Evolutionary conservation across 2,888 invertebrate species (phyloP).

Genomic region (Harpalus rufipes): DNA sequence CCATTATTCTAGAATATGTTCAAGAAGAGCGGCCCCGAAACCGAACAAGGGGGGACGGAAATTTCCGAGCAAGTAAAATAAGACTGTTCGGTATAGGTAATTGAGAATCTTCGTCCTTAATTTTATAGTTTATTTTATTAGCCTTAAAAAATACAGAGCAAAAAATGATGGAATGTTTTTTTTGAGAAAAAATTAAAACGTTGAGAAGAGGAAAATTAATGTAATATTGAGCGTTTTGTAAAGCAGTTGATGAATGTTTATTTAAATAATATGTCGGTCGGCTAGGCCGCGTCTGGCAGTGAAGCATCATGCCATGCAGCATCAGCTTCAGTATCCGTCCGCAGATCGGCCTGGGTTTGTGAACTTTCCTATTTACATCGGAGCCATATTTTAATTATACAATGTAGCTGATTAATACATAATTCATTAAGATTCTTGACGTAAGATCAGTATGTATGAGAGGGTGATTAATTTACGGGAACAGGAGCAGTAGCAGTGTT

Average conservation of each 20-base stretch:
- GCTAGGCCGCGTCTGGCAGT: neutral
- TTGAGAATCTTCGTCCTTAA: too few relatives aligned
- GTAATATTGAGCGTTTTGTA: slow-evolving; percentile 19
- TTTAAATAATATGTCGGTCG: slow-evolving; percentile 54
- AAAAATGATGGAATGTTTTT: slow-evolving; percentile 36
- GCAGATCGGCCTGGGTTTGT: slow-evolving; percentile 27
- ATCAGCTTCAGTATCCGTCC: neutral
- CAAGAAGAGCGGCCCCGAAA: too few relatives aligned
- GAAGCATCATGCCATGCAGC: slow-evolving; percentile 10
- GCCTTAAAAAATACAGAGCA: neutral
- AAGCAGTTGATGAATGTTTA: slow-evolving; percentile 53
- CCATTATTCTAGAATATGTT: too few relatives aligned
- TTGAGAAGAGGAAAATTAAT: slow-evolving; percentile 36
- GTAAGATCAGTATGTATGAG: slow-evolving; percentile 69
- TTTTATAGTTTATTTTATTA: too few relatives aligned
- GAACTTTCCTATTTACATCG: slow-evolving; percentile 59
- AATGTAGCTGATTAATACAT: slow-evolving; percentile 67
- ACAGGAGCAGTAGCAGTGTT: slow-evolving; percentile 36
- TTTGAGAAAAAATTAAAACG: neutral
- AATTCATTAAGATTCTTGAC: slow-evolving; percentile 67
- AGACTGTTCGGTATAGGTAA: too few relatives aligned
- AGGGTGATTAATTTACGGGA: slow-evolving; percentile 77
- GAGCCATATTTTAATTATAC: slow-evolving; percentile 64
- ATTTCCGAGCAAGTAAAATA: too few relatives aligned
- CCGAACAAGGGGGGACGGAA: too few relatives aligned